Evolutionary conservation across 2,797 vertebrate genomes (phyloP).

Genomic region (Onychomys torridus): DNA sequence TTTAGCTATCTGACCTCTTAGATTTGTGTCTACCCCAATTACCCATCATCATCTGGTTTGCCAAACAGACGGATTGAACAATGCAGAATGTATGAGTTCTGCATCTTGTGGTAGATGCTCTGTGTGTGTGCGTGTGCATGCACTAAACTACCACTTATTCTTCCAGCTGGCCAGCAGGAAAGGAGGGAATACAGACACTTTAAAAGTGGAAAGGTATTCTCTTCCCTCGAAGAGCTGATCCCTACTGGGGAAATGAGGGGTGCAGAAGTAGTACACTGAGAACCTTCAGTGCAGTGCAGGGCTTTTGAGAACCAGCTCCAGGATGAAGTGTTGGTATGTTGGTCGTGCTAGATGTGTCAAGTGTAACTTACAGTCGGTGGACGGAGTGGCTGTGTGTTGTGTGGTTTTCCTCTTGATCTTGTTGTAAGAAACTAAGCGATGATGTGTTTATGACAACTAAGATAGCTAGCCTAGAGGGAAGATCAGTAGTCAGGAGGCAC

Average conservation of each 20-base stretch:
- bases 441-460: background rate
- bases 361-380: background rate
- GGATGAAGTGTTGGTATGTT: background rate
- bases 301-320: slow-evolving; percentile 10
- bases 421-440: background rate
- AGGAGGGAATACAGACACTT: background rate
- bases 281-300: background rate
- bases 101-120: background rate
- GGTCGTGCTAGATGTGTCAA: background rate
- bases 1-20: background rate
- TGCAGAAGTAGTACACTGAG: background rate
- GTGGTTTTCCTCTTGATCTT: background rate
- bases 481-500: background rate
- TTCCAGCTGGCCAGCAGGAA: background rate
- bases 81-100: background rate
- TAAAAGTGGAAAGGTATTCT: background rate
- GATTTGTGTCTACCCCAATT: background rate
- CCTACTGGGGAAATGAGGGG: slow-evolving; percentile 17
- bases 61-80: background rate
- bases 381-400: background rate
- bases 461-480: background rate
- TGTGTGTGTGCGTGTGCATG: background rate
- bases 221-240: slow-evolving; percentile 18
- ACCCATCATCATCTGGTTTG: background rate
- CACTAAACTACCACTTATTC: background rate